Evolutionary conservation across 2,113 vertebrate species (phyloP).

Genomic region (Dendropsophus ebraccatus): DNA sequence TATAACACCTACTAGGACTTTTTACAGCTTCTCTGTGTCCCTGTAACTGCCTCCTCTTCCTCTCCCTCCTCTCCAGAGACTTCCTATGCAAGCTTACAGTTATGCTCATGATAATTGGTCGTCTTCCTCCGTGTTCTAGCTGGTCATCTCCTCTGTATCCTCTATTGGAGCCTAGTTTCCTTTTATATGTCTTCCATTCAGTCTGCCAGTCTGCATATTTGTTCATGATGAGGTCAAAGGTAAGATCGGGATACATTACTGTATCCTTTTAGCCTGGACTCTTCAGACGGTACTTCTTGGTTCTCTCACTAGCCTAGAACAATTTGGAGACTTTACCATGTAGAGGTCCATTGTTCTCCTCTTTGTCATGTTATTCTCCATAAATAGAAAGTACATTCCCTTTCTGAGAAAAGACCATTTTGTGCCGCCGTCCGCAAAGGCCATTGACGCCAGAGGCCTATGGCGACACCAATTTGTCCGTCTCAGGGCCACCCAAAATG

Average conservation of each 20-base stretch:
- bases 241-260: not conserved
- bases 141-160: too few relatives aligned
- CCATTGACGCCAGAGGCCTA: constrained; percentile 44
- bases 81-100: too few relatives aligned
- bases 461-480: constrained; percentile 50
- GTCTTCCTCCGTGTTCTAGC: too few relatives aligned
- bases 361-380: not conserved
- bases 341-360: constrained; percentile 6
- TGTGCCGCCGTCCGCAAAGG: constrained; percentile 4
- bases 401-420: not conserved
- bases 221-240: too few relatives aligned
- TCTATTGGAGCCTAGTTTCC: too few relatives aligned
- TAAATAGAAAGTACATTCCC: constrained; percentile 28
- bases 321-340: not conserved
- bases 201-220: too few relatives aligned
- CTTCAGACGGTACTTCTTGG: not conserved
- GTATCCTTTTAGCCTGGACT: not conserved
- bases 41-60: too few relatives aligned
- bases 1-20: too few relatives aligned
- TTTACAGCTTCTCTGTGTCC: too few relatives aligned
- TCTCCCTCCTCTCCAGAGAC: too few relatives aligned
- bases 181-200: too few relatives aligned
- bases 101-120: too few relatives aligned
- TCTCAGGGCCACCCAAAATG: constrained; percentile 55
- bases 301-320: not conserved